A percentile compares a stretch with the other conserved stretches of the same genome.
Evolutionary conservation across 92 coral and sea anemone genomes (phyloP).

Genomic region (Palythoa grandiflora): DNA sequence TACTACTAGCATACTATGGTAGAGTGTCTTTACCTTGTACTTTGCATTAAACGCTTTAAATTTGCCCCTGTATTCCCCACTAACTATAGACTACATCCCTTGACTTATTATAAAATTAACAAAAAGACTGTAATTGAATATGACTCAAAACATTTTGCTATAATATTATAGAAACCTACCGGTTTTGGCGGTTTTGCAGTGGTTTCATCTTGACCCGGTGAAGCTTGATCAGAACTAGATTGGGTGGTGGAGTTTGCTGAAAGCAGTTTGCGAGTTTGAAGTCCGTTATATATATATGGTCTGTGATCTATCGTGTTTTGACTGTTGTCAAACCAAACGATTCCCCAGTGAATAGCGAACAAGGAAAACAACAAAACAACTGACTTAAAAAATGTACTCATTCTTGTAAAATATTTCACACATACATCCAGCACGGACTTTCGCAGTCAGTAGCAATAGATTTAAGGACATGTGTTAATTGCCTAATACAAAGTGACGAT

Average conservation of each 20-base stretch:
- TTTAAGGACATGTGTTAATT: neutral
- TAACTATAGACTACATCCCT: too few species aligned
- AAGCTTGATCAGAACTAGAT: neutral
- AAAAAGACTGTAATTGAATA: too few species aligned
- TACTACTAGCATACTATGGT: too few species aligned
- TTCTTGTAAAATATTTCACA: neutral
- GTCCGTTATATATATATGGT: neutral
- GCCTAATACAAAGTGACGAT: neutral
- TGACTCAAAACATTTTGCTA: neutral
- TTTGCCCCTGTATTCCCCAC: too few species aligned
- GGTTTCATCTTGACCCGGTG: neutral
- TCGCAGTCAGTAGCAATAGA: neutral
- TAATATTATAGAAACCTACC: neutral
- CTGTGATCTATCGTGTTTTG: neutral
- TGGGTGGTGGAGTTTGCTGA: neutral
- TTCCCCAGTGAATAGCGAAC: conserved; percentile 1
- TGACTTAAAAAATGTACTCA: conserved; percentile 18
- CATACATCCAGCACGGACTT: neutral
- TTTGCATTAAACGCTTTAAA: too few species aligned
- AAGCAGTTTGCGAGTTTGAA: conserved; percentile 30
- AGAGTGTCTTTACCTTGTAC: too few species aligned
- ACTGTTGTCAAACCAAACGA: conserved; percentile 26
- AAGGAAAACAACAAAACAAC: neutral
- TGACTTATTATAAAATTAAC: too few species aligned
- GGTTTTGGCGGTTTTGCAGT: neutral